Evolutionary conservation across 2,888 invertebrate species (phyloP), one percentile per base, ranked within the genome.

Genomic region (Cephus sareptanus): DNA sequence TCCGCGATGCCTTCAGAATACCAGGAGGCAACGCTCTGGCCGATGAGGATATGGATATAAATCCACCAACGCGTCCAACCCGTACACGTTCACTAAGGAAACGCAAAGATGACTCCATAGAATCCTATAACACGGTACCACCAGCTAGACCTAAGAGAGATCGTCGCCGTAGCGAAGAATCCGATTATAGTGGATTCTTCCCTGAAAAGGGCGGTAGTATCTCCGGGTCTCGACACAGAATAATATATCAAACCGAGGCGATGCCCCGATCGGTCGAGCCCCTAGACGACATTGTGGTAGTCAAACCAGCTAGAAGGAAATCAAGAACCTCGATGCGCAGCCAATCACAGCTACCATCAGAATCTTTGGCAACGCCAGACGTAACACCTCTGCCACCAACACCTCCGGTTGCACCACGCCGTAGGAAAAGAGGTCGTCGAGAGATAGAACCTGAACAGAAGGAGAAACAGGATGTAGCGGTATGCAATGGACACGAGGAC

Each of bases 1-100:
- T 97, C 84, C 94, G 96, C 84, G 96, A 96, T 91, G 96, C 96
- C 37, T 95, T 97, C 87, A 93, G 94, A 89, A 93, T 93, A 80
- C 94, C 95, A 11, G 87, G 83, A 68, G 93, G 93, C 77, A 96
- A 95, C 89, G 94, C 94, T 15, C 92, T 96, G 76, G 94, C 94
- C 37, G 93, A 94, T 75, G 87, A 89, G 30, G 79, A 83, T 4
- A 56, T 56, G 56, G 75, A 78, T 15, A 15, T 15, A 35, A 70
- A 30, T 70, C 89, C 90, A 1, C 91, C 91, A 1, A 83, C 86
- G 76, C 86, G 90, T 34, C 88, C 89, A 4, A 82, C 81, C 23
- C 84, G 91, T 34, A 89, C 83, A 3, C 85, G 89, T 15, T 89
- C 89, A 0, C 35, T 87, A 33, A 83, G 87, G 34, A 90, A 88